phyloP scores from a whole-genome alignment of 2,797 vertebrate genomes.

The Tragopan temminckii region DNA sequence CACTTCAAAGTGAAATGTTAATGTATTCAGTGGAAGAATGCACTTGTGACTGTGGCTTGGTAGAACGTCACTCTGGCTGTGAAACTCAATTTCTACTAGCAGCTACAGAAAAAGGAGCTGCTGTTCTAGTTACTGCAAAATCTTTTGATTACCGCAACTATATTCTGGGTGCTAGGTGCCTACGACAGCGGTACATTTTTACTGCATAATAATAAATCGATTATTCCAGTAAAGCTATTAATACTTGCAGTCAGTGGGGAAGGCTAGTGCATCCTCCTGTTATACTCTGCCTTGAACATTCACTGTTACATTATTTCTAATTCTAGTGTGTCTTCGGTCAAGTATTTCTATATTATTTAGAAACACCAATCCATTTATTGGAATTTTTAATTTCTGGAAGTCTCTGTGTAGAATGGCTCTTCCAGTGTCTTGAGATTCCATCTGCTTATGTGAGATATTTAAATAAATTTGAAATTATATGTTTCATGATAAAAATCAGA shows the following conservation, averaged over 20 bases:
- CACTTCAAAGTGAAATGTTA: slow-evolving; percentile 34
- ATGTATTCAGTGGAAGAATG: slow-evolving; percentile 76
- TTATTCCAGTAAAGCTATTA: background rate
- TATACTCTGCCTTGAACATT: background rate
- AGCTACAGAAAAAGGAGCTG: slow-evolving; percentile 86
- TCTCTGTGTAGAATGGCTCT: background rate
- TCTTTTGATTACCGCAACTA: slow-evolving; percentile 78
- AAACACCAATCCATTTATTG: background rate
- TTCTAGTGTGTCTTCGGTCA: background rate
- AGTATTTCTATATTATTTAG: slow-evolving; percentile 1
- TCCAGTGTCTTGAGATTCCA: slow-evolving; percentile 18
- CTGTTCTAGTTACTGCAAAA: slow-evolving; percentile 87
- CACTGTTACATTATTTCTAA: background rate
- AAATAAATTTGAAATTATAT: background rate
- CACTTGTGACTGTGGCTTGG: slow-evolving; percentile 69
- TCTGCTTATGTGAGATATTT: background rate
- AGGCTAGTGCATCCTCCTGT: background rate
- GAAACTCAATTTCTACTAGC: slow-evolving; percentile 84
- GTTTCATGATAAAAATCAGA: background rate
- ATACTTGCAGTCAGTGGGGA: background rate
- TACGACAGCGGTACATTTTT: slow-evolving; percentile 17
- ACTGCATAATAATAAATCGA: slow-evolving; percentile 1
- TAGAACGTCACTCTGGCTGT: slow-evolving; percentile 36
- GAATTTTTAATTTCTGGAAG: background rate
- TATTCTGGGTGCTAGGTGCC: slow-evolving; percentile 50